Evolutionary conservation across 2,797 vertebrate genomes (phyloP).

Genomic region (Xyrichtys novacula): DNA sequence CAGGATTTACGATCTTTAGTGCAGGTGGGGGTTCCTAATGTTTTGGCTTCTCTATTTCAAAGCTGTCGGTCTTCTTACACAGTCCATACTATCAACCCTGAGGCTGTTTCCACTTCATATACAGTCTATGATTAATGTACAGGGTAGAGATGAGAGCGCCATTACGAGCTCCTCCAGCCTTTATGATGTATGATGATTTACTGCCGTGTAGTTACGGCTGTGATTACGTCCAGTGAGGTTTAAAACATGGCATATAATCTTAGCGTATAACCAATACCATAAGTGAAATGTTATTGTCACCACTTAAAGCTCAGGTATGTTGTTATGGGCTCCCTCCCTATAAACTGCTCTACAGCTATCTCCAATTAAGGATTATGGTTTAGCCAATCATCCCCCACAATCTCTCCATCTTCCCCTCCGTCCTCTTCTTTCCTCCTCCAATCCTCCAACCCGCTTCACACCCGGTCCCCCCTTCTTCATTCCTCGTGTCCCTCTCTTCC

Average conservation of each 20-base stretch:
- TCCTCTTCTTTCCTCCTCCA: not conserved
- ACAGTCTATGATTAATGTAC: not conserved
- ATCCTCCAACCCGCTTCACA: slow-evolving; percentile 4
- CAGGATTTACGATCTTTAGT: too few relatives aligned
- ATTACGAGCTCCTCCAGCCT: slow-evolving; percentile 20
- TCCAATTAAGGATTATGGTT: slow-evolving; percentile 56
- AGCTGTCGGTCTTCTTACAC: too few relatives aligned
- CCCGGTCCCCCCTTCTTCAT: slow-evolving; percentile 37
- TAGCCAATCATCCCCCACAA: slow-evolving; percentile 42
- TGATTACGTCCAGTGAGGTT: slow-evolving; percentile 4
- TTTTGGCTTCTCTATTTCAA: too few relatives aligned
- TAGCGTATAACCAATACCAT: slow-evolving; percentile 22
- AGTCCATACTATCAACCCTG: too few relatives aligned
- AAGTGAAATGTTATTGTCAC: slow-evolving; percentile 38
- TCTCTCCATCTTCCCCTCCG: slow-evolving; percentile 32
- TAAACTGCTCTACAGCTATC: slow-evolving; percentile 37
- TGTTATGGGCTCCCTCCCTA: slow-evolving; percentile 24
- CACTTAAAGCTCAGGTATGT: slow-evolving; percentile 47
- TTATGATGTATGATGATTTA: slow-evolving; percentile 31
- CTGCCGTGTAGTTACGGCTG: slow-evolving; percentile 15
- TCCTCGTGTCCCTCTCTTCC: slow-evolving; percentile 44
- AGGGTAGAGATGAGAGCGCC: slow-evolving; percentile 12
- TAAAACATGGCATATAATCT: slow-evolving; percentile 24
- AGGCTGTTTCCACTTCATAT: not conserved
- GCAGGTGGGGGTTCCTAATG: too few relatives aligned